Evolutionary conservation across 1,140 invertebrate species (phyloP).

Genomic region (Drosophila oshimai): DNA sequence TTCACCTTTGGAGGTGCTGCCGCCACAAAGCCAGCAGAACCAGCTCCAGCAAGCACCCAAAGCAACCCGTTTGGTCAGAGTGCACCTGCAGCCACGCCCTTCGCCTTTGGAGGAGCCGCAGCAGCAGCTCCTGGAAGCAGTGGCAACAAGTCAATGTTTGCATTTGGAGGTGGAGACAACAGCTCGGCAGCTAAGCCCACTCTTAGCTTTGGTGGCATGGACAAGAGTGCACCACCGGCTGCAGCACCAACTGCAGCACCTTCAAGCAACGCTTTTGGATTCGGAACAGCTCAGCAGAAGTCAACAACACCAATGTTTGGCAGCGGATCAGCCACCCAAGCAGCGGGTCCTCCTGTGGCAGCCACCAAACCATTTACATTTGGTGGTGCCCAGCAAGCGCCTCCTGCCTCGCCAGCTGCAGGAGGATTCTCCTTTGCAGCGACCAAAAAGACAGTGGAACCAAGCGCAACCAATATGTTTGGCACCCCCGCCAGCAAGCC

Average conservation of each 20-base stretch:
- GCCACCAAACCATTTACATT: conserved; percentile 28
- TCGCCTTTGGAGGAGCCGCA: conserved; percentile 25
- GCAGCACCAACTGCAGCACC: neutral
- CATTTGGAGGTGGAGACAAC: conserved; percentile 28
- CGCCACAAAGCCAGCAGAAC: neutral
- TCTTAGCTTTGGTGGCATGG: conserved; percentile 32
- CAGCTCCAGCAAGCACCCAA: neutral
- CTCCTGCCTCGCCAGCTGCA: neutral
- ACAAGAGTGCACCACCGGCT: neutral
- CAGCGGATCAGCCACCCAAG: neutral
- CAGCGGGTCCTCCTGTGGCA: neutral
- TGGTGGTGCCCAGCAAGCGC: neutral
- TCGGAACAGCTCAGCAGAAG: conserved; percentile 4
- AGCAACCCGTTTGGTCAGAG: conserved; percentile 12
- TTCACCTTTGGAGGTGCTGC: conserved; percentile 7
- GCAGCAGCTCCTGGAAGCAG: neutral
- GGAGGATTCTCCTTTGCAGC: conserved; percentile 55
- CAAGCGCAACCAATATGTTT: conserved; percentile 26
- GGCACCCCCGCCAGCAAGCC: conserved; percentile 19
- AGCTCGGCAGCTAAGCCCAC: conserved; percentile 9
- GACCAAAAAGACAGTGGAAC: conserved; percentile 12
- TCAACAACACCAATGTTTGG: conserved; percentile 10
- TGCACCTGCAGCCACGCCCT: neutral
- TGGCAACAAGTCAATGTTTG: neutral
- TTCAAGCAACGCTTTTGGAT: conserved; percentile 27